Evolutionary conservation across 2,797 vertebrate genomes (phyloP), one percentile per base, ranked within the genome.

Genomic region (Pseudomugil gertrudae): DNA sequence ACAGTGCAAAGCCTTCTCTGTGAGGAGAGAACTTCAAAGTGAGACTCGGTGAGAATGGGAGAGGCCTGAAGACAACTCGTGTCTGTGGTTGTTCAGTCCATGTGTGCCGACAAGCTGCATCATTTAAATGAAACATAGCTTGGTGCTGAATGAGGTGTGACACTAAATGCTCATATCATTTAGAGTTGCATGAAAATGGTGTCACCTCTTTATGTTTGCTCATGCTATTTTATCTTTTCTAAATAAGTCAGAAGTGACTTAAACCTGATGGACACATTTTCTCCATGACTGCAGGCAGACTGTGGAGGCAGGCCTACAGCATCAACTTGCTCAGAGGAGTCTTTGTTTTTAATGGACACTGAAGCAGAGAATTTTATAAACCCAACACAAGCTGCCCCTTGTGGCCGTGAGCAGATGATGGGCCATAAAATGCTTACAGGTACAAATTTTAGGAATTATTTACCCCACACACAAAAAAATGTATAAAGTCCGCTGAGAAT

Each of bases 11-110:
- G 83, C 83, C 85, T 90, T 84, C 79, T 90, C 74, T 79, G 77
- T 66, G 82, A 88, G 84, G 74, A 90, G 67, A 84, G 66, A 89
- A 92, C 91, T 91, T 94, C 92, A 93, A 93, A 92, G 92, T 87
- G 63, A 84, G 80, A 86, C 75, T 83, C 74, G 29, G 75, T 26
- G 77, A 86, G 73, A 75, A 83, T 69, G 60, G 71, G 67, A 80
- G 83, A 78, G 70, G 84, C 81, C 85, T 79, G 85, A 55, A 89
- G 84, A 87, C 85, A 89, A 80, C 83, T 62, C 1, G 54, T 26
- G 23, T 85, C 72, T 71, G 67, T 71, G 66, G 65, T 68, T 82
- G 80, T 71, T 82, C 72, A 26, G 72, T 59, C 61, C 24, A 11
- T 33, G 40, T 63, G 65, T 63, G 74, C 63, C 29, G 36, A 66